Evolutionary conservation across 2,888 invertebrate genomes (phyloP), one percentile per base, ranked within the genome.

Genomic region (Hypena proboscidalis): DNA sequence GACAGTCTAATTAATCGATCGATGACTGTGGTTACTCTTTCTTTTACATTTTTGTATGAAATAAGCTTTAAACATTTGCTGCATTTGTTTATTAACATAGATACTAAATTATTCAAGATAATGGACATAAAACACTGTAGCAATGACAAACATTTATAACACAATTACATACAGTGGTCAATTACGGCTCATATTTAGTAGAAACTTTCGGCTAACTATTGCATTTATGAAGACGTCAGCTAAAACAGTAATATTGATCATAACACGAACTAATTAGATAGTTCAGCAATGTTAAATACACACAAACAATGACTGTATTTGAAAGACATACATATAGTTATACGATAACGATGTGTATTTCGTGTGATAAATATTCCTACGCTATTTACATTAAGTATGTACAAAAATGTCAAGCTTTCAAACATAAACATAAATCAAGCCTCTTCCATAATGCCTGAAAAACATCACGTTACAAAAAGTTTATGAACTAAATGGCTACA

Each of bases 321-420:
- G 48, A 48, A 62, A 41, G 42, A 62, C 44, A 57, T 40, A 30
- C 17, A 9, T 13, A 26, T 9, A 20, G 4, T 26, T 20, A 23
- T 26, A 36, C 9, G 35, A 42, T 46, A 39, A 47, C 35, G 47
- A 51, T 44, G 38, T 57, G 50, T 60, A 39, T 54, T 48, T 42
- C 26, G 35, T 53, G 58, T 46, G 30, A 53, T 40, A 53, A 37
- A 53, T 43, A 40, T 39, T 31, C 40, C 43, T 61, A 39, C 47
- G 56, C 39, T 50, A 65, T 51, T 58, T 58, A 74, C 64, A 79
- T 70, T 76, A 75, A 73, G 54, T 80, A 79, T 80, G 68, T 81
- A 83, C 83, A 82, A 67, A 74, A 61, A 63, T 61, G 70, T 70
- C 73, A 73, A 67, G 70, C 70, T 64, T 58, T 68, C 55, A 61